These are phyloP conservation scores for Dorcus parallelipipedus DNA, from an alignment of 2,888 invertebrate genomes.

Conservation along the genomic window DNA sequence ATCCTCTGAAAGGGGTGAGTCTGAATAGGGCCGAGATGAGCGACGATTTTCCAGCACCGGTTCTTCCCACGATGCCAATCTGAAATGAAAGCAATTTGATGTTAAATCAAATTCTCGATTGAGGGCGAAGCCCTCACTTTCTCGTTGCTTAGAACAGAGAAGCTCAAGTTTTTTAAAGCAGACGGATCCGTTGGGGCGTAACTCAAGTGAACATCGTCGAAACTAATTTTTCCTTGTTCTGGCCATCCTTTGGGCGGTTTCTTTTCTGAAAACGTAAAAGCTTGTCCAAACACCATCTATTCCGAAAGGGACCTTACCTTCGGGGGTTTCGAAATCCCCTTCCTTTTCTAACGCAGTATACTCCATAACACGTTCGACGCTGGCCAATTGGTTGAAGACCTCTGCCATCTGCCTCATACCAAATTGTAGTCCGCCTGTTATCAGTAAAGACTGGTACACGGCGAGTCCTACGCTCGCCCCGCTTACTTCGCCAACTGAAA, in stretches of 20 bases:
- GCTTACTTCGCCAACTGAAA: constrained; percentile 38
- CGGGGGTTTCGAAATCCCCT: constrained; percentile 55
- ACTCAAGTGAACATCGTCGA: constrained; percentile 59
- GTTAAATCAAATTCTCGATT: not conserved
- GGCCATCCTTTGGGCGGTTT: constrained; percentile 51
- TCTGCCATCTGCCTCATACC: constrained; percentile 75
- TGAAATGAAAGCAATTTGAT: constrained; percentile 36
- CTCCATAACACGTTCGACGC: constrained; percentile 74
- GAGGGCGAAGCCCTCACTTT: constrained; percentile 51
- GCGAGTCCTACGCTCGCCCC: constrained; percentile 65
- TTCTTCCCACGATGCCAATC: constrained; percentile 82
- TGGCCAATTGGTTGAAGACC: constrained; percentile 66
- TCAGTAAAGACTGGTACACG: constrained; percentile 63
- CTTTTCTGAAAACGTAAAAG: constrained; percentile 9
- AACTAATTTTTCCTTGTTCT: constrained; percentile 55
- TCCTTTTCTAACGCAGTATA: constrained; percentile 72
- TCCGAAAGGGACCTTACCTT: constrained; percentile 24
- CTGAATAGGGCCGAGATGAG: constrained; percentile 80
- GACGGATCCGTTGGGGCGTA: constrained; percentile 62
- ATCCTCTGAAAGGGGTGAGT: constrained; percentile 72
- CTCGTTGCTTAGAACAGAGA: constrained; percentile 60
- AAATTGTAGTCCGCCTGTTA: constrained; percentile 76
- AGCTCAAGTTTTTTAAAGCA: constrained; percentile 65
- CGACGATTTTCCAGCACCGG: constrained; percentile 84
- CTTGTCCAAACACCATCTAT: not conserved